These are phyloP conservation scores for Dromiciops gliroides DNA, from an alignment of 2,113 vertebrate species.

Conservation along the genomic window DNA sequence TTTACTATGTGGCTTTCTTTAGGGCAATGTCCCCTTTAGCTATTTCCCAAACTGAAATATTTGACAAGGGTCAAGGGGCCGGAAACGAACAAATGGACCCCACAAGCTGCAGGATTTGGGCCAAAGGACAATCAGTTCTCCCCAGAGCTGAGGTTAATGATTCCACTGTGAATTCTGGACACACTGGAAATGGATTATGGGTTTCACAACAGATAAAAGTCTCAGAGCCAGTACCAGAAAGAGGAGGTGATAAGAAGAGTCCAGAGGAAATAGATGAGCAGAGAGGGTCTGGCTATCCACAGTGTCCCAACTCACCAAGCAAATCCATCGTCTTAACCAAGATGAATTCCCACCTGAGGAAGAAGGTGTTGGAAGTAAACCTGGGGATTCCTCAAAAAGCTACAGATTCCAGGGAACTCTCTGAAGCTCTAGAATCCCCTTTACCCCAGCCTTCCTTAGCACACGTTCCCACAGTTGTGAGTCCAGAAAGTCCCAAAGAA, in stretches of 20 bases:
- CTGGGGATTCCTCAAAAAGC: constrained; percentile 29
- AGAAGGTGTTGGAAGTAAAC: constrained; percentile 40
- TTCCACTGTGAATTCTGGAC: not conserved
- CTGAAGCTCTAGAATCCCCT: not conserved
- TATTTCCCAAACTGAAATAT: not conserved
- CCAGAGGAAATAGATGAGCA: not conserved
- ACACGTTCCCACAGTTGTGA: not conserved
- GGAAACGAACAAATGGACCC: not conserved
- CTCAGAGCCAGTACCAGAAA: not conserved
- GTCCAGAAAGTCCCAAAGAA: not conserved
- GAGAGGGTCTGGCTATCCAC: not conserved
- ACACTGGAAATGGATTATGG: not conserved
- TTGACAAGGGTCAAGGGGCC: not conserved
- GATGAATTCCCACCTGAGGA: constrained; percentile 32
- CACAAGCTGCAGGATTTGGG: not conserved
- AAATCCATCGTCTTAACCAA: constrained; percentile 6
- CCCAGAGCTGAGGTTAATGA: not conserved
- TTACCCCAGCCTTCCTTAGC: not conserved
- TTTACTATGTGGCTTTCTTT: constrained; percentile 22
- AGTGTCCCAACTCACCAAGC: not conserved
- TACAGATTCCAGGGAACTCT: not conserved
- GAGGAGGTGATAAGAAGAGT: not conserved
- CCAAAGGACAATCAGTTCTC: not conserved
- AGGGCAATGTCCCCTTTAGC: not conserved
- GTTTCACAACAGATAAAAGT: not conserved